phyloP scores from a whole-genome alignment of 2,113 vertebrate genomes.

The Elaphurus davidianus region DNA sequence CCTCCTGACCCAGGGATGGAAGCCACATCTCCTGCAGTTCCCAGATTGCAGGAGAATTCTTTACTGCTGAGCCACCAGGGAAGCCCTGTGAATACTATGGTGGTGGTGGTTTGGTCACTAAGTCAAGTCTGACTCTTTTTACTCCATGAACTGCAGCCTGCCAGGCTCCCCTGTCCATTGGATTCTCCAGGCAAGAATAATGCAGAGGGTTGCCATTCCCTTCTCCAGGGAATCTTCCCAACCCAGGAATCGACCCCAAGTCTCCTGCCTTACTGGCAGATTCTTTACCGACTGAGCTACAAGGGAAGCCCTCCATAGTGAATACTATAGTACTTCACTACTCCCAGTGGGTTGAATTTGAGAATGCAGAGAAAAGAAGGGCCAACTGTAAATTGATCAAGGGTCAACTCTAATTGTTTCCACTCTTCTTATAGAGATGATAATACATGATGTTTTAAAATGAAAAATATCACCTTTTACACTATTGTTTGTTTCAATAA shows the following conservation, averaged over 20 bases:
- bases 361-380: background rate
- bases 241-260: accelerated
- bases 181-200: background rate
- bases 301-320: background rate
- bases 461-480: background rate
- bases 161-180: background rate
- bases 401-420: background rate
- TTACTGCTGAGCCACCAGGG: background rate
- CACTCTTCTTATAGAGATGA: background rate
- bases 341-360: background rate
- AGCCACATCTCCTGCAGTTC: background rate
- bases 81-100: background rate
- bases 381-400: background rate
- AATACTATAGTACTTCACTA: background rate
- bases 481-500: background rate
- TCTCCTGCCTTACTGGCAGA: background rate
- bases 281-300: background rate
- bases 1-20: background rate
- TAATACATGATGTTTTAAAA: background rate
- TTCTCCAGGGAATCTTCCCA: background rate
- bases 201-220: background rate
- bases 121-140: background rate
- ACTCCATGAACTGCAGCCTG: background rate
- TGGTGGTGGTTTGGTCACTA: background rate
- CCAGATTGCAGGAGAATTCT: background rate